These are phyloP conservation scores for Druceiella hillmani DNA, from an alignment of 2,888 invertebrate genomes.

Conservation along the genomic window DNA sequence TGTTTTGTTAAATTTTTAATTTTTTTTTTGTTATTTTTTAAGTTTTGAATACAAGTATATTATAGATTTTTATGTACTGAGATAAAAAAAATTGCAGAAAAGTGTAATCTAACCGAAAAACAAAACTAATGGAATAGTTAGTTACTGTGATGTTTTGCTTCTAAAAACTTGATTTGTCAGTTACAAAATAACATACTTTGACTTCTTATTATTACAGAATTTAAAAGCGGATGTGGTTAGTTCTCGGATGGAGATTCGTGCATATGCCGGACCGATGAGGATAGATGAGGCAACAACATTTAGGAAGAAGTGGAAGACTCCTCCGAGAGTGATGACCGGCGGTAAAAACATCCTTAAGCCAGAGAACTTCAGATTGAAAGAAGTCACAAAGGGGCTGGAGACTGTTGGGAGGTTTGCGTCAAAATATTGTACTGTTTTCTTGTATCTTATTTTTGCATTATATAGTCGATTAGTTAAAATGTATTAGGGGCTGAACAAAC, in stretches of 20 bases:
- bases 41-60: no score
- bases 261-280: constrained; percentile 90
- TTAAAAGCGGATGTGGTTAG: constrained; percentile 60
- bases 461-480: no score
- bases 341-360: constrained; percentile 16
- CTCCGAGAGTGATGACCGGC: constrained; percentile 49
- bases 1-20: no score
- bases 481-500: no score
- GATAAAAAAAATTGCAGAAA: no score
- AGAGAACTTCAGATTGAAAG: constrained; percentile 53
- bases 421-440: constrained; percentile 2
- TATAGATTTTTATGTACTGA: no score
- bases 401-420: constrained; percentile 61
- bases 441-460: neutral
- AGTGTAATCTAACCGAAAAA: no score
- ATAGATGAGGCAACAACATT: constrained; percentile 65
- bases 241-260: constrained; percentile 70
- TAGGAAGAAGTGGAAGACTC: constrained; percentile 78
- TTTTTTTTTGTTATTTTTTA: no score
- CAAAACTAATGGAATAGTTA: no score
- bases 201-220: constrained; percentile 40
- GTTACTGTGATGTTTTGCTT: neutral
- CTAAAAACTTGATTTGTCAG: constrained; percentile 1
- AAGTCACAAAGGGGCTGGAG: constrained; percentile 86
- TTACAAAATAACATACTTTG: no score